Conservation (phyloP, 2,113 vertebrate species). For the Scytalopus superciliaris region DNA sequence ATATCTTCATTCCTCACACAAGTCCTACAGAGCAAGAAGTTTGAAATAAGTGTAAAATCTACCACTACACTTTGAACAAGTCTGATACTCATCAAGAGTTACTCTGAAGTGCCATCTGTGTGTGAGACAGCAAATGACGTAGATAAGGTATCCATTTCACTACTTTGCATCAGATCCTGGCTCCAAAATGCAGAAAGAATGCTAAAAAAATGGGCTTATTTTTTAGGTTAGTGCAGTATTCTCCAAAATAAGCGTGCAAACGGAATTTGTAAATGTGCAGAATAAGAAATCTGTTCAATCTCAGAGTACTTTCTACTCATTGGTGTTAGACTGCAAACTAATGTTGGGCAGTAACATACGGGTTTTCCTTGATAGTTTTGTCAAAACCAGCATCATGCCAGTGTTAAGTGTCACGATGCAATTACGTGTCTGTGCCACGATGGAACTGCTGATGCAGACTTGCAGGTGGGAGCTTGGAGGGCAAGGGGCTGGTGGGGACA, state of each 20-base stretch:
- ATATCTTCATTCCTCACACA: background rate
- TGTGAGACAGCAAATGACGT: background rate
- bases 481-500: accelerated
- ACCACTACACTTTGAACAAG: background rate
- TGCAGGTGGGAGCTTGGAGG: background rate
- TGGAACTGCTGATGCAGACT: background rate
- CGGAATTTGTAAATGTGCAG: background rate
- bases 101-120: background rate
- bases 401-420: background rate
- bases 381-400: background rate
- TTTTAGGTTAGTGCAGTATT: background rate
- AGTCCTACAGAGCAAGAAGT: background rate
- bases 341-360: background rate
- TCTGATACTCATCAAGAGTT: background rate
- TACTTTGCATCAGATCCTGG: background rate
- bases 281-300: background rate
- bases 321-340: background rate
- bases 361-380: background rate
- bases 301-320: background rate
- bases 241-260: background rate
- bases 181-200: background rate
- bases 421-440: background rate
- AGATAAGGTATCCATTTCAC: background rate
- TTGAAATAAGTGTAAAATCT: background rate
- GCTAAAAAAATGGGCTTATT: background rate